These are phyloP conservation scores for Punctoribates punctum DNA, from an alignment of 2,888 invertebrate genomes.

Conservation along the genomic window DNA sequence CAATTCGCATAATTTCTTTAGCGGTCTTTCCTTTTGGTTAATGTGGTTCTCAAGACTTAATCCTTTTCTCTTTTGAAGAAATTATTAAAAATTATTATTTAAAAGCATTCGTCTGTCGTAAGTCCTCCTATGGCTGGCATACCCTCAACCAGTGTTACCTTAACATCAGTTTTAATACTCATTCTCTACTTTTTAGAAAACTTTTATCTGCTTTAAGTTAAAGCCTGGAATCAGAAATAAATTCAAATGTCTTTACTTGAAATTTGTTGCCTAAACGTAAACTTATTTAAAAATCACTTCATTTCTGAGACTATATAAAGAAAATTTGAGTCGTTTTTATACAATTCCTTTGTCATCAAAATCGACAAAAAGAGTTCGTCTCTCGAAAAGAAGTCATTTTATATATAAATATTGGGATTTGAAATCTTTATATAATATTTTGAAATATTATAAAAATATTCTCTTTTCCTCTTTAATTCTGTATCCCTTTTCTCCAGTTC, in stretches of 20 bases:
- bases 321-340: not conserved
- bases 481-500: constrained; percentile 13
- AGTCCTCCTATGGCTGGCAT: too few species aligned
- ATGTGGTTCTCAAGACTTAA: constrained; percentile 19
- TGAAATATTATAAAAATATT: not conserved
- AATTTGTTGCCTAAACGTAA: constrained; percentile 4
- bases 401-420: constrained; percentile 23
- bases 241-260: not conserved
- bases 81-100: constrained; percentile 16
- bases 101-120: not conserved
- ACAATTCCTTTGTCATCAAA: constrained; percentile 4
- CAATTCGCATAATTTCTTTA: constrained; percentile 11
- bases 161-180: too few species aligned
- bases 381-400: not conserved
- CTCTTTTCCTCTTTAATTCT: not conserved
- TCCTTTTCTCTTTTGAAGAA: not conserved
- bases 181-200: too few species aligned
- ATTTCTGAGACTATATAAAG: not conserved
- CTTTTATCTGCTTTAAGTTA: too few species aligned
- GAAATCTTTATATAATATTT: constrained; percentile 20
- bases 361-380: constrained; percentile 8
- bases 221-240: too few species aligned
- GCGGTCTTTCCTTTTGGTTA: constrained; percentile 5
- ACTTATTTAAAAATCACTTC: constrained; percentile 10
- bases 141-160: too few species aligned